phyloP scores from a whole-genome alignment of 2,888 invertebrate species.

The Parapristionchus giblindavisi region DNA sequence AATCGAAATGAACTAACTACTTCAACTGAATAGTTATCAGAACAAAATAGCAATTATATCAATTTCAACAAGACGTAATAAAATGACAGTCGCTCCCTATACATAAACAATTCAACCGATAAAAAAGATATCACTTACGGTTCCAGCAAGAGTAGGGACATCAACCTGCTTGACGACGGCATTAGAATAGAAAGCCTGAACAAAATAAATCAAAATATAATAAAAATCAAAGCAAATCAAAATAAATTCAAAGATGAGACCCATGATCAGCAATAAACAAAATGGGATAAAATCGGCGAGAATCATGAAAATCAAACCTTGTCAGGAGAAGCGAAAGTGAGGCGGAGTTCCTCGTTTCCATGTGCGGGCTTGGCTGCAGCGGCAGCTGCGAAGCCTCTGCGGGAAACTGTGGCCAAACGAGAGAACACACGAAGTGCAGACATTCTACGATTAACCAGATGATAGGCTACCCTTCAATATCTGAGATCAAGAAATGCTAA shows the following conservation, averaged over 20 bases:
- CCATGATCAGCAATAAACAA: neutral
- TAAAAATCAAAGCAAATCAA: neutral
- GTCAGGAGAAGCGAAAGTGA: conserved; percentile 65
- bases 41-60: too few species aligned
- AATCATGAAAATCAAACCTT: conserved; percentile 47
- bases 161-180: conserved; percentile 67
- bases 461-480: conserved; percentile 18
- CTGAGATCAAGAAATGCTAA: neutral
- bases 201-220: neutral
- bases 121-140: conserved; percentile 40
- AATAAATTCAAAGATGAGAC: neutral
- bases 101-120: neutral
- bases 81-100: neutral
- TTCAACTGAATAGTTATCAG: too few species aligned
- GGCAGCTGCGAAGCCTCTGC: conserved; percentile 55
- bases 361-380: conserved; percentile 54
- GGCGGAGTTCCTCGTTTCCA: conserved; percentile 57
- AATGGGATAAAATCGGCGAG: too few species aligned
- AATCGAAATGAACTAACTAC: too few species aligned
- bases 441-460: conserved; percentile 13
- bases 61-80: too few species aligned
- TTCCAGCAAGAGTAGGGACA: conserved; percentile 67
- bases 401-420: conserved; percentile 49
- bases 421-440: conserved; percentile 40
- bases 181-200: conserved; percentile 63